Percentiles rank a stretch among this genome's conserved stretches.
Conservation (phyloP, 2,113 vertebrate species). For the Laticauda laticaudata region DNA sequence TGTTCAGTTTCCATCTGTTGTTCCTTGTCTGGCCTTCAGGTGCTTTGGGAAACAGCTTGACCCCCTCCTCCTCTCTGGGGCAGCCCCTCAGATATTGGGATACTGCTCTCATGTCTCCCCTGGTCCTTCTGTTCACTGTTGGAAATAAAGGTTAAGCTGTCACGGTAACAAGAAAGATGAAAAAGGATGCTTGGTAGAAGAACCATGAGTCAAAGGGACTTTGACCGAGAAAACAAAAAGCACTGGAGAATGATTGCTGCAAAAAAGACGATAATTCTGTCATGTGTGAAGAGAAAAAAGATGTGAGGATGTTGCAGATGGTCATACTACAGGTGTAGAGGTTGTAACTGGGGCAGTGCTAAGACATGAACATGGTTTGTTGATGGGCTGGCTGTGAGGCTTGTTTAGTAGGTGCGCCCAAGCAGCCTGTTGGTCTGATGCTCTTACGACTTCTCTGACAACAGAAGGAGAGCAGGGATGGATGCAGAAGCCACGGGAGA, state of each 20-base stretch:
- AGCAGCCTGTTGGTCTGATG: not conserved
- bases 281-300: not conserved
- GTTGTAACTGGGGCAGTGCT: not conserved
- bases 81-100: too few relatives aligned
- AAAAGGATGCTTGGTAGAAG: not conserved
- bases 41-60: too few relatives aligned
- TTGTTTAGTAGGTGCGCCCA: not conserved
- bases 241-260: not conserved
- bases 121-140: not conserved
- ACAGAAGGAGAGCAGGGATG: not conserved
- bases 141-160: not conserved
- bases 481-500: not conserved
- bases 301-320: too few relatives aligned
- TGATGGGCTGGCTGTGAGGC: not conserved
- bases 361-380: not conserved
- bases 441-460: not conserved
- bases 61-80: too few relatives aligned
- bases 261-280: not conserved
- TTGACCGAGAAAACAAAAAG: not conserved
- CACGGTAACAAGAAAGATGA: not conserved
- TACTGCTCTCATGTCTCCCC: too few relatives aligned
- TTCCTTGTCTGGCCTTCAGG: too few relatives aligned
- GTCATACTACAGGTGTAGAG: not conserved
- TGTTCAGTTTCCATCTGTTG: too few relatives aligned
- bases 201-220: not conserved